Percentiles rank a stretch among this genome's conserved stretches.
Conservation (phyloP, 2,888 invertebrate species). For the Pinctada fucata region DNA sequence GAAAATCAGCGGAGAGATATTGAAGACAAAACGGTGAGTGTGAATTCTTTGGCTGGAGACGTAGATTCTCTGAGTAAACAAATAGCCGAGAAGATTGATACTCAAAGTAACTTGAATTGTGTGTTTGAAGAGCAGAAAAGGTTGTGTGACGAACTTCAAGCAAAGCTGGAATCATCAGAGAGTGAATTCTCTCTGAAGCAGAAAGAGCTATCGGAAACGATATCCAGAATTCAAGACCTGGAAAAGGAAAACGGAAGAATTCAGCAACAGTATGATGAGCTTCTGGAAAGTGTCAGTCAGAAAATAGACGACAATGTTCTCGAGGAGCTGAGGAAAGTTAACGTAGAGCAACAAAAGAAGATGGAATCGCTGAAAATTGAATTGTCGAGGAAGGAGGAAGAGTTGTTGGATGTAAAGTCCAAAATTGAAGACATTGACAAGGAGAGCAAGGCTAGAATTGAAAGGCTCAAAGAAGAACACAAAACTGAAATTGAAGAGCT, state of each 20-base stretch:
- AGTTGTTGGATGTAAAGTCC: not conserved
- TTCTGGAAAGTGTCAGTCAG: not conserved
- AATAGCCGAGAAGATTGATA: not conserved
- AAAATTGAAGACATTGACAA: not conserved
- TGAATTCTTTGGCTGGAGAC: not conserved
- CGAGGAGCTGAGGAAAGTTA: not conserved
- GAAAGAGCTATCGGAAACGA: too few relatives aligned
- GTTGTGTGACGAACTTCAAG: not conserved
- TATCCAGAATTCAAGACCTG: too few relatives aligned
- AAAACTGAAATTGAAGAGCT: too few relatives aligned
- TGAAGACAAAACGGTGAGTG: not conserved
- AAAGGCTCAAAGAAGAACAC: not conserved
- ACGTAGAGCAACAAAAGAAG: slow-evolving; percentile 21
- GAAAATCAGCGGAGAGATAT: not conserved
- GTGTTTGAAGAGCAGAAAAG: not conserved
- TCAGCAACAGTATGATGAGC: not conserved
- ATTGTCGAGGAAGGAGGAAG: not conserved
- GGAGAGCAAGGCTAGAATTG: slow-evolving; percentile 11
- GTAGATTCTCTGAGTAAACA: not conserved
- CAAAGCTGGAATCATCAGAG: not conserved
- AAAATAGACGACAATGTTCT: not conserved
- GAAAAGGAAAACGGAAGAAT: not conserved
- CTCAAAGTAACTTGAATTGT: not conserved
- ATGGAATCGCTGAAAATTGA: slow-evolving; percentile 32
- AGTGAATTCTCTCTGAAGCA: not conserved